Evolutionary conservation across 2,113 vertebrate genomes (phyloP), one percentile per base, ranked within the genome.

Genomic region (Climacteris rufus): DNA sequence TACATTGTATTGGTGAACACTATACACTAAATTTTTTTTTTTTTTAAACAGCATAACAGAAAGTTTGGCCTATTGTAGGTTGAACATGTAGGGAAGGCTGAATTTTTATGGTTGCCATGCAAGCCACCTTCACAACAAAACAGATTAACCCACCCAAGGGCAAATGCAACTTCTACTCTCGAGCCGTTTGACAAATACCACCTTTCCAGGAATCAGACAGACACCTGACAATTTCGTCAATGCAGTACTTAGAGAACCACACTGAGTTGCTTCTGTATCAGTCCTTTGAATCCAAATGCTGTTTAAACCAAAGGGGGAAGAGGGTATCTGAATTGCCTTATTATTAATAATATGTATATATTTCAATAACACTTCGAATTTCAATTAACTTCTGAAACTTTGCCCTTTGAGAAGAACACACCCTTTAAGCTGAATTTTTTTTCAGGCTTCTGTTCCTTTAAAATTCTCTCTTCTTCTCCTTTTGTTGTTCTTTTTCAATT

Each of bases 11-110:
- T 93, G 83, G 87, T 97, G 97, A 97, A 97, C 96, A 97, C 94
- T 88, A 96, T 97, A 98, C 92, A 97, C 97, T 98, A 97, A 28
- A 59, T 42, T 91, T 96, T 97, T 63, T 42, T 91, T 96, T 97
- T 97, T 97, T 97, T 97, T 91, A 87, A 98, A 98, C 94, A 97
- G 97, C 96, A 87, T 97, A 96, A 98, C 95, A 86, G 94, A 96
- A 88, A 88, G 61, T 95, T 97, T 97, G 97, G 88, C 47, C 97
- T 97, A 93, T 52, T 93, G 74, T 59, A 89, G 54, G 84, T 94
- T 65, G 94, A 96, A 94, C 71, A 65, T 14, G 15, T 90, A 79
- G 74, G 87, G 71, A 90, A 93, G 95, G 79, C 87, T 94, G 94
- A 91, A 76, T 66, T 92, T 82, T 96, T 91, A 92, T 1, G 75